Evolutionary conservation across 1,140 invertebrate species (phyloP).

Genomic region (Ips nitidus): DNA sequence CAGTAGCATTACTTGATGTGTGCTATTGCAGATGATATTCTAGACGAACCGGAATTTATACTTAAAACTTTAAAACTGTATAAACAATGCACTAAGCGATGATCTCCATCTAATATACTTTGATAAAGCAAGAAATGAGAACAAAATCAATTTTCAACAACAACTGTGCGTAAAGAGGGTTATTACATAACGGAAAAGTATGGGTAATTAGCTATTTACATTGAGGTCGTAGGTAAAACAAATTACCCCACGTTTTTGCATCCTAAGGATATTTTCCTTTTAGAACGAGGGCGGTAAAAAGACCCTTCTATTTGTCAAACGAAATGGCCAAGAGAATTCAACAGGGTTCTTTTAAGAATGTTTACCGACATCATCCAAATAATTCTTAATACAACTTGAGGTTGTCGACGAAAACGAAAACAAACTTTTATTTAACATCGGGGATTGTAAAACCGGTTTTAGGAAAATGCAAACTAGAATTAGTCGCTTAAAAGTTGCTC

Average conservation of each 20-base stretch:
- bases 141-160: no score
- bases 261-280: background rate
- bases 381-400: background rate
- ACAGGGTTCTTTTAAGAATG: background rate
- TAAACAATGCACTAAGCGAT: no score
- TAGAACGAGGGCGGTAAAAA: background rate
- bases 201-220: no score
- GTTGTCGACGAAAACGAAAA: background rate
- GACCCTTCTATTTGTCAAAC: constrained; percentile 11
- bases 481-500: background rate
- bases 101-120: no score
- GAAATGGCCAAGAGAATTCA: background rate
- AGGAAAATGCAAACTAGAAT: background rate
- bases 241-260: constrained; percentile 3
- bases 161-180: no score
- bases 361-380: background rate
- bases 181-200: no score
- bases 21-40: no score
- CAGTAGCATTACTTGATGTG: no score
- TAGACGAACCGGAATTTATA: no score
- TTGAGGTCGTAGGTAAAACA: background rate
- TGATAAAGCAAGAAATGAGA: no score
- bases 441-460: background rate
- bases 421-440: background rate
- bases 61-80: no score